Conservation (phyloP, 2,113 vertebrate genomes). For the Serilophus lunatus region DNA sequence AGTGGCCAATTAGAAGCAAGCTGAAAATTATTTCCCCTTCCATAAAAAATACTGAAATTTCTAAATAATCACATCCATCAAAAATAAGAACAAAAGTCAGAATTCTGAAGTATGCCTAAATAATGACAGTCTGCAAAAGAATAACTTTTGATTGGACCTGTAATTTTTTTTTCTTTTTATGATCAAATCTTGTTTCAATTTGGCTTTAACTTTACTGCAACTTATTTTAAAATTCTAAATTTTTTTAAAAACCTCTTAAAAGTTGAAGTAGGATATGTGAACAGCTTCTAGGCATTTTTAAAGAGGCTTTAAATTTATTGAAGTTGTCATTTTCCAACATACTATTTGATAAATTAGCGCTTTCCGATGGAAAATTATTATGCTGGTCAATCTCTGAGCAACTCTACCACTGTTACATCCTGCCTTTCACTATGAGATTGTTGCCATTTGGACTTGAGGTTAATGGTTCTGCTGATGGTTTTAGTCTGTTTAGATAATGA, state of each 20-base stretch:
- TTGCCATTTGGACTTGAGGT: not conserved
- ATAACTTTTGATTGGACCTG: not conserved
- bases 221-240: not conserved
- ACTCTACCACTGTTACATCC: too few relatives aligned
- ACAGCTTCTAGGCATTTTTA: not conserved
- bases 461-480: not conserved
- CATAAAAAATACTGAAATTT: not conserved
- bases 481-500: not conserved
- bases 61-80: not conserved
- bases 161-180: not conserved
- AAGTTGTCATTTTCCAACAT: not conserved
- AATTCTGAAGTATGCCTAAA: not conserved
- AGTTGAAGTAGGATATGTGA: not conserved
- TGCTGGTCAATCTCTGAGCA: not conserved
- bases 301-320: not conserved
- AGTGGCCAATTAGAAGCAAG: not conserved
- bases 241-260: not conserved
- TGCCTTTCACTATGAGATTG: not conserved
- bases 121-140: not conserved
- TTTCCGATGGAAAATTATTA: not conserved
- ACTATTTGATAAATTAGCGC: not conserved
- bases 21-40: not conserved
- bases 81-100: not conserved
- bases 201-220: not conserved
- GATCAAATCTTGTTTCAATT: not conserved